Conservation (phyloP, 2,113 vertebrate species). For the Seriola aureovittata region DNA sequence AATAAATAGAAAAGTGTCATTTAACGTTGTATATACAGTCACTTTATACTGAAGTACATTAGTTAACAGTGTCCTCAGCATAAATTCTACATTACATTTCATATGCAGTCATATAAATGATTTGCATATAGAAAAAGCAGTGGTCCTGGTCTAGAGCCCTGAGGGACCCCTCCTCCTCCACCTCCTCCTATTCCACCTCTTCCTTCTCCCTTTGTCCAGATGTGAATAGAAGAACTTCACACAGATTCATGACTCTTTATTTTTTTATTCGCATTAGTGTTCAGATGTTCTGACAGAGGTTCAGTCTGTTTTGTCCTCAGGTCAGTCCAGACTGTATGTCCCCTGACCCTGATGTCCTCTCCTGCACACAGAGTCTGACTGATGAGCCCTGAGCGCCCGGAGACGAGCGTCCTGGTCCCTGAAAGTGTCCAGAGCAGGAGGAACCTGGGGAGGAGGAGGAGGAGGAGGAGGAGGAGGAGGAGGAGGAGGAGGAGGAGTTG, state of each 20-base stretch:
- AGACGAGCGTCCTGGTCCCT: constrained; percentile 51
- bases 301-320: neutral
- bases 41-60: too few species aligned
- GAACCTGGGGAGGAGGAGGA: constrained; percentile 75
- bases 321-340: constrained; percentile 63
- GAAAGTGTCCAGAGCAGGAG: constrained; percentile 89
- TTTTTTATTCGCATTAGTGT: neutral
- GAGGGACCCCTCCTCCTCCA: too few species aligned
- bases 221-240: neutral
- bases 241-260: neutral
- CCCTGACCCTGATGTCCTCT: constrained; percentile 72
- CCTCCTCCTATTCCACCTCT: too few species aligned
- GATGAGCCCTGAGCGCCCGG: constrained; percentile 77
- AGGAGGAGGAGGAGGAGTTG: too few species aligned
- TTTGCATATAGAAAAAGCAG: too few species aligned
- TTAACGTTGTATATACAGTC: too few species aligned
- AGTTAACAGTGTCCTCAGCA: too few species aligned
- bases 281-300: neutral
- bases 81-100: too few species aligned
- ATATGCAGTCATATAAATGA: too few species aligned
- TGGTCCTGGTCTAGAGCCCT: too few species aligned
- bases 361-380: constrained; percentile 68
- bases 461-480: constrained; percentile 22
- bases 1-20: too few species aligned
- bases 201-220: too few species aligned